Base-by-base conservation (phyloP, 2,888 invertebrate species). In the Andrena haemorrhoa region DNA sequence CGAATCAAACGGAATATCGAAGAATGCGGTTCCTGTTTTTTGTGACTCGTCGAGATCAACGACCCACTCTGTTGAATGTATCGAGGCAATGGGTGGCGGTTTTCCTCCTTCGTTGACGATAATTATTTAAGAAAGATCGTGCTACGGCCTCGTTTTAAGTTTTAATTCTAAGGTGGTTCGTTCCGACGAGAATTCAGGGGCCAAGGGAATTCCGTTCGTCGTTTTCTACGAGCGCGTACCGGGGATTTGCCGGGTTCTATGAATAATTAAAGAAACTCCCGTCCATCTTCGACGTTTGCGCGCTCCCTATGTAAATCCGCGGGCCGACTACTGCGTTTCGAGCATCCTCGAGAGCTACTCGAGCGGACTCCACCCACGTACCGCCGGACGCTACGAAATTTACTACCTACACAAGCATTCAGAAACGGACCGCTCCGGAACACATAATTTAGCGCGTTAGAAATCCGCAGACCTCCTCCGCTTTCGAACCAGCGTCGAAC, bases 181-280 rank as follows among this genome's bases (percentile, higher is more conserved):
- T 10, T n/a, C 41, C 5, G 41, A 41, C 41, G 41, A 41, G 58
- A 69, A 79, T 75, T 70, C 64, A 53, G 29, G 53, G 26, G 6
- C 35, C 35, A 33, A 51, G 66, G 58, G 41, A 58, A 58, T 64
- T 64, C 58, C 33, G 41, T 49, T 31, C 7, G 49, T 16, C 29
- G 33, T 23, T 68, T 77, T 49, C 58, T 16, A 53, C 29, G 68
- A 33, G 73, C 41, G n/a, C 0, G n/a, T 2, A 12, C 2, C 35
- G 23, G 5, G 51, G 41, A 47, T 72, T 72, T 35, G 65, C 49
- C 26, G 41, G 63, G 16, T 65, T 76, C 63, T 80, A 76, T 73
- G 81, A 83, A 83, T 83, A 81, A 83, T 83, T 83, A 81, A 83
- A 83, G 80, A 76, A 83, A 75, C 65, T 61, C 72, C 49, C 69